Evolutionary conservation across 2,888 invertebrate genomes (phyloP).

Genomic region (Diploptera punctata): DNA sequence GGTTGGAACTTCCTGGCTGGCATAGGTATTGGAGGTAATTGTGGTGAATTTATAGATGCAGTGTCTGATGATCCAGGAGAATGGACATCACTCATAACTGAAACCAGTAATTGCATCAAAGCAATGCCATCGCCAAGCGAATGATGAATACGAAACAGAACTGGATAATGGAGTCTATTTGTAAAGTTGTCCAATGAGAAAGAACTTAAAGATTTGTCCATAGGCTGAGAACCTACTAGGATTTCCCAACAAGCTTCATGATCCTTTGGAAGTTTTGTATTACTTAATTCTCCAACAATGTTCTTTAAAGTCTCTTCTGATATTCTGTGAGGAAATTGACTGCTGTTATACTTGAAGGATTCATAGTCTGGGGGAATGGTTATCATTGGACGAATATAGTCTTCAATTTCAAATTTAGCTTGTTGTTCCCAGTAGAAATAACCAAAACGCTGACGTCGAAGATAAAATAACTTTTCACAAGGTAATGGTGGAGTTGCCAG

Average conservation of each 20-base stretch:
- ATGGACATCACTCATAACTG: conserved; percentile 55
- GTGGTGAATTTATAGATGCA: not conserved
- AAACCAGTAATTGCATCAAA: conserved; percentile 58
- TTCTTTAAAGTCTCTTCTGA: conserved; percentile 53
- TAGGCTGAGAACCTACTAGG: conserved; percentile 52
- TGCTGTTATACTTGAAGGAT: conserved; percentile 47
- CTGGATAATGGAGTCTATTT: conserved; percentile 52
- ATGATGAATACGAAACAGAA: conserved; percentile 63
- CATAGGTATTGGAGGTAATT: not conserved
- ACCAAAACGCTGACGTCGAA: conserved; percentile 56
- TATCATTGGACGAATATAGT: conserved; percentile 58
- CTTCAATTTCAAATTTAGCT: conserved; percentile 53
- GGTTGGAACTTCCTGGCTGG: not conserved
- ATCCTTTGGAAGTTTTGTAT: conserved; percentile 56
- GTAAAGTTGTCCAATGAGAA: conserved; percentile 27
- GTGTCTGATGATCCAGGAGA: not conserved
- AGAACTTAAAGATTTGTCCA: conserved; percentile 9
- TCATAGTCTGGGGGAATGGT: conserved; percentile 3
- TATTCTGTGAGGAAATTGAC: conserved; percentile 43
- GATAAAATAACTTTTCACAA: conserved; percentile 57
- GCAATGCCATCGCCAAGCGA: conserved; percentile 62
- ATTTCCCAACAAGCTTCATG: conserved; percentile 62
- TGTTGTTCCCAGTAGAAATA: conserved; percentile 61
- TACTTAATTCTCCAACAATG: conserved; percentile 54
- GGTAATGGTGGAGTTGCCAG: conserved; percentile 43